Percentiles rank a stretch among this genome's conserved stretches.
These are phyloP conservation scores for Otolemur garnettii DNA, from an alignment of 2,113 vertebrate species.

Conservation along the genomic window DNA sequence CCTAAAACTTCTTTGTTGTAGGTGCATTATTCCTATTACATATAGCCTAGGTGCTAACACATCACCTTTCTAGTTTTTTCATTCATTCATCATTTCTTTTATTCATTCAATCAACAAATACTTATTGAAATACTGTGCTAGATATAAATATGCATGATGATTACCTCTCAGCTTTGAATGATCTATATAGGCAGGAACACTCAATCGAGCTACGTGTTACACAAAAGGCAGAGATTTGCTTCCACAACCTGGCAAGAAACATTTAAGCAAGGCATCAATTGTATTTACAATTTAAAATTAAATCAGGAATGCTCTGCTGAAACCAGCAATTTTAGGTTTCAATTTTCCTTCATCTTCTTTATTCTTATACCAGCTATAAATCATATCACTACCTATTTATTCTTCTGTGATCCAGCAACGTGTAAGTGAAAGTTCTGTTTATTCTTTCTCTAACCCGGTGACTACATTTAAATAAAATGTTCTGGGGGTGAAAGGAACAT, in stretches of 20 bases:
- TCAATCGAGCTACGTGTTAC: slow-evolving; percentile 10
- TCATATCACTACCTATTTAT: slow-evolving; percentile 78
- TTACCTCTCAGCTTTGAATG: slow-evolving; percentile 23
- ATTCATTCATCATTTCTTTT: slow-evolving; percentile 35
- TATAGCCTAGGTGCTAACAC: not conserved
- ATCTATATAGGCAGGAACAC: slow-evolving; percentile 55
- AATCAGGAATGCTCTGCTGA: slow-evolving; percentile 78
- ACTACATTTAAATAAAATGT: slow-evolving; percentile 77
- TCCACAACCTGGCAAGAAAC: not conserved
- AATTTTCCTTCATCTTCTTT: slow-evolving; percentile 78
- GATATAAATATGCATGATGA: not conserved
- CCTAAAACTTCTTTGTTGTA: not conserved
- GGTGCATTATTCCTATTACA: not conserved
- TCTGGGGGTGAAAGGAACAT: slow-evolving; percentile 67
- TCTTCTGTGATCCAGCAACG: slow-evolving; percentile 72
- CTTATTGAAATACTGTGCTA: not conserved
- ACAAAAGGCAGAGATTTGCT: slow-evolving; percentile 68
- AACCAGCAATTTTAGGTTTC: slow-evolving; percentile 68
- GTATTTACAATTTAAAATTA: slow-evolving; percentile 57
- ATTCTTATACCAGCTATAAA: slow-evolving; percentile 83
- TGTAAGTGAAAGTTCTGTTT: slow-evolving; percentile 81
- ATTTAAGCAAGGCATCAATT: not conserved
- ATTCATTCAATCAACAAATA: slow-evolving; percentile 60
- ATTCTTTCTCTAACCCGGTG: slow-evolving; percentile 81
- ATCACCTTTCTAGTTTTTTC: slow-evolving; percentile 18